Conservation (phyloP, 2,888 invertebrate species). For the Synanthedon vespiformis region DNA sequence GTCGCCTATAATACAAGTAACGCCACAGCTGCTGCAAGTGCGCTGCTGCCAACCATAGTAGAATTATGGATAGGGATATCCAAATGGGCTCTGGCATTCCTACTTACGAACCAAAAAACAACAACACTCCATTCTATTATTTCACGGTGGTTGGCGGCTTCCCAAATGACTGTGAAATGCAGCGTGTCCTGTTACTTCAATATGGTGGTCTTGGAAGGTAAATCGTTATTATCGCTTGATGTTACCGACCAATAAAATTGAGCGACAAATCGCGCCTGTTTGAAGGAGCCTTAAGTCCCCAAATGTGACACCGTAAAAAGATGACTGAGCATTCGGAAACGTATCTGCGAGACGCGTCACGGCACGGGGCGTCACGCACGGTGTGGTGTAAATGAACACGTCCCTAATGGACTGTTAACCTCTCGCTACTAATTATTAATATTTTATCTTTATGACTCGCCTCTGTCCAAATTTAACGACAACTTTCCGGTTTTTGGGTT, state of each 20-base stretch:
- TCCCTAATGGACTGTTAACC: slow-evolving; percentile 54
- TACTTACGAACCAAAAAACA: no score
- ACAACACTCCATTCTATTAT: no score
- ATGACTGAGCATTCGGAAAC: slow-evolving; percentile 5
- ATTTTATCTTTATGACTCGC: slow-evolving; percentile 55
- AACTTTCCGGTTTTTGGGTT: slow-evolving; percentile 47
- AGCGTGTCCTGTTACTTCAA: no score
- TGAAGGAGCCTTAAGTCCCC: not conserved
- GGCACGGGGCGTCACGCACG: slow-evolving; percentile 18
- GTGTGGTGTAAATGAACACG: slow-evolving; percentile 33
- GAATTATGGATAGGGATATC: no score
- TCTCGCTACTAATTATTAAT: slow-evolving; percentile 55
- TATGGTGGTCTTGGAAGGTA: slow-evolving; percentile 1
- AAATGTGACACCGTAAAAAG: slow-evolving; percentile 7
- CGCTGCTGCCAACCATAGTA: no score
- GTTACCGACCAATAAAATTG: no score
- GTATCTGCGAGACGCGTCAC: slow-evolving; percentile 12
- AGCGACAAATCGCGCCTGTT: no score
- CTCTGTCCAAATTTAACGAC: slow-evolving; percentile 49
- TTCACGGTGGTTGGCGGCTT: no score
- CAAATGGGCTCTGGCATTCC: no score
- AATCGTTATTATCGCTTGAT: slow-evolving; percentile 6
- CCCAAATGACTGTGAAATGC: no score
- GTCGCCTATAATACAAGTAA: no score
- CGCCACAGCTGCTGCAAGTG: no score